phyloP scores from a whole-genome alignment of 2,113 vertebrate species.

The Cololabis saira region DNA sequence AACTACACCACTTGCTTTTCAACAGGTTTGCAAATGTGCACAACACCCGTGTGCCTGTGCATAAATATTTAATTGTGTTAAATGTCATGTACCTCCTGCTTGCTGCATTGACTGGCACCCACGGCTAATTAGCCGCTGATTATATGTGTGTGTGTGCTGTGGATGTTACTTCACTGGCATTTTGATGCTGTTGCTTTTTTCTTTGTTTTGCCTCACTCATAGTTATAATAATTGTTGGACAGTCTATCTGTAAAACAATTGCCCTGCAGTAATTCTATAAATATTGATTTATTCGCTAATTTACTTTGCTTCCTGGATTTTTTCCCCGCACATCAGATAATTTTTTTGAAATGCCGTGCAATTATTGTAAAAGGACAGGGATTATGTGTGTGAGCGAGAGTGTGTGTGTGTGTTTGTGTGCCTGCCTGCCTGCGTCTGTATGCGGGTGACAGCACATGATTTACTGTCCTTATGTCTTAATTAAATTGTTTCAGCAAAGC shows the following conservation, averaged over 20 bases:
- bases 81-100: constrained; percentile 77
- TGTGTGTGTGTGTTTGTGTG: constrained; percentile 17
- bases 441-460: constrained; percentile 79
- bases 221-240: constrained; percentile 63
- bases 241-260: constrained; percentile 61
- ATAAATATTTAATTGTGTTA: constrained; percentile 81
- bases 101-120: constrained; percentile 64
- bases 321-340: constrained; percentile 34
- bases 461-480: constrained; percentile 96
- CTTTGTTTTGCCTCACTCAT: constrained; percentile 23
- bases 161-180: constrained; percentile 18
- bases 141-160: constrained; percentile 27
- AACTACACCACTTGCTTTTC: constrained; percentile 15
- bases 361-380: constrained; percentile 69
- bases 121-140: constrained; percentile 56
- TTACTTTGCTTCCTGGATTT: constrained; percentile 30
- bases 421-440: constrained; percentile 22
- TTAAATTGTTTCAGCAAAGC: constrained; percentile 97
- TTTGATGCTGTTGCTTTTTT: not conserved
- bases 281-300: constrained; percentile 66
- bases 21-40: constrained; percentile 52
- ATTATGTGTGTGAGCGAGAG: constrained; percentile 18
- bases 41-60: constrained; percentile 49
- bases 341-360: constrained; percentile 63
- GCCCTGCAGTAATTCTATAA: constrained; percentile 61